Evolutionary conservation across 1,140 invertebrate genomes (phyloP).

Genomic region (Triops cancriformis): DNA sequence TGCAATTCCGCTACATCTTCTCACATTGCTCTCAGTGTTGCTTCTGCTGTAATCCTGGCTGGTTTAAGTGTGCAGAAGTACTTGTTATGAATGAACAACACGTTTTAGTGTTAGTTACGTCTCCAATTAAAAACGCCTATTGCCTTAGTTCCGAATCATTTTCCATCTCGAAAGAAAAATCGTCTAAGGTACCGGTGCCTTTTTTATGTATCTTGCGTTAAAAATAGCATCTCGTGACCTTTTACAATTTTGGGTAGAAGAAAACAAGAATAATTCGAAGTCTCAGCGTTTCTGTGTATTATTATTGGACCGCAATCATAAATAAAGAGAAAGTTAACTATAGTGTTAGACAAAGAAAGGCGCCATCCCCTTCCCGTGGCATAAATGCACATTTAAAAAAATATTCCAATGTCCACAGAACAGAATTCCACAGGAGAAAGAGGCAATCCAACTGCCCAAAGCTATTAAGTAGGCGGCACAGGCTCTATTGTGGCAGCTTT

Average conservation of each 20-base stretch:
- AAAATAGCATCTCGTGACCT: background rate
- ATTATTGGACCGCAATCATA: background rate
- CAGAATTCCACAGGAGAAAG: background rate
- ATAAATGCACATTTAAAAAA: background rate
- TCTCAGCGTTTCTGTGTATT: background rate
- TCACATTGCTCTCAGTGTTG: conserved; percentile 5
- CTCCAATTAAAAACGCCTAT: background rate
- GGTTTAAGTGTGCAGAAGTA: conserved; percentile 15
- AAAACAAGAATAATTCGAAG: background rate
- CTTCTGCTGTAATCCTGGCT: background rate
- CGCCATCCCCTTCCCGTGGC: background rate
- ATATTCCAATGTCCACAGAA: background rate
- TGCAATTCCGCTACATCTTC: conserved; percentile 53
- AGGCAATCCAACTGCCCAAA: background rate
- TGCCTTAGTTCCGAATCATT: background rate
- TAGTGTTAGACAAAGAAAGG: background rate
- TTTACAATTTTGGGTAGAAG: background rate
- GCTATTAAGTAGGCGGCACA: background rate
- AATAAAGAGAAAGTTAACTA: background rate
- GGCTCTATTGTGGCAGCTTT: background rate
- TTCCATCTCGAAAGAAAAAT: background rate
- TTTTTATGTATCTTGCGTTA: background rate
- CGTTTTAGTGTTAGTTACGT: background rate
- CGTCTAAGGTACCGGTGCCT: background rate
- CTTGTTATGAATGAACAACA: conserved; percentile 3